Evolutionary conservation across 2,113 vertebrate species (phyloP), one percentile per base, ranked within the genome.

Genomic region (Microcebus griseorufus): DNA sequence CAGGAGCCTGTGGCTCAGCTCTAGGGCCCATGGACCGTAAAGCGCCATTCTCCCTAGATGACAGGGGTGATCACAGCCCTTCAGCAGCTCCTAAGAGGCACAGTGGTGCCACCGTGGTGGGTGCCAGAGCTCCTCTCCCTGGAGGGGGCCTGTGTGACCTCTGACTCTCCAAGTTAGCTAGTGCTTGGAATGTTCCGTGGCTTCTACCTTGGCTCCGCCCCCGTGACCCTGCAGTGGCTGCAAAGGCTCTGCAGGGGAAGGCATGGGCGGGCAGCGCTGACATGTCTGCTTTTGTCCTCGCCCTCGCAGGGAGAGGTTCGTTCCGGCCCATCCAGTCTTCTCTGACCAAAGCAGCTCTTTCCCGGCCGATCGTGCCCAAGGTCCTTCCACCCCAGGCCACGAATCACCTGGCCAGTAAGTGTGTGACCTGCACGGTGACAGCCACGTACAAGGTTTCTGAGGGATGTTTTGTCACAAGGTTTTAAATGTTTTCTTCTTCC

Each of bases 271-370:
- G 32, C 16, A 4, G 3, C 4, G 14, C 13, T 83, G 55, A 94
- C 17, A 1, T 2, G 2, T 29, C 20, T 94, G 14, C 55, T 72
- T 97, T 94, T 97, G 55, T 94, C 76, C 87, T 97, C 16, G 3
- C 67, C 11, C 79, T 88, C n/a, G 32, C 90, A 99, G 99, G 99
- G 86, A 99, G 99, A 96, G 99, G 99, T 96, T 99, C 99, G 0
- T 99, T 99, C 98, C 99, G 99, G 94, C 99, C 99, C 67, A 99
- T 99, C 98, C 99, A 99, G 96, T 99, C 99, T 69, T 99, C 99
- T 8, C 98, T 99, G 86, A 98, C 99, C 97, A 99, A 99, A 95
- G 97, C 99, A 45, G 97, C 99, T 82, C 97, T 99, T 88, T 99
- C 99, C 84, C 99, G 99, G 78, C 99, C 99, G 0, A 98, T 99